phyloP scores from a whole-genome alignment of 2,888 invertebrate species.

The Platynereis dumerilii region DNA sequence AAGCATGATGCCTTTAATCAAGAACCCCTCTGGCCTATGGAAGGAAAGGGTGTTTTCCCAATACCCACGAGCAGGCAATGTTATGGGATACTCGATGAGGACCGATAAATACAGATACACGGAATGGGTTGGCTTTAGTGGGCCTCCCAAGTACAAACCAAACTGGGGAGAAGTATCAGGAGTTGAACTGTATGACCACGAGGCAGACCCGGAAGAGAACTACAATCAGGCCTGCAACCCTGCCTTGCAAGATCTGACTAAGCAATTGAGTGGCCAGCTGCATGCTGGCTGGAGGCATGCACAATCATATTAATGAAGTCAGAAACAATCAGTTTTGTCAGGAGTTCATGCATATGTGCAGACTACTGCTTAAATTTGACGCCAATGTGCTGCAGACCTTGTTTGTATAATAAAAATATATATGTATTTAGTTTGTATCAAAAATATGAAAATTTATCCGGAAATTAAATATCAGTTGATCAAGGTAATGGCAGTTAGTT shows the following conservation, averaged over 20 bases:
- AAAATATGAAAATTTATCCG: too few species aligned
- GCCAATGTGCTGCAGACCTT: too few species aligned
- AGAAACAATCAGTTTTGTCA: too few species aligned
- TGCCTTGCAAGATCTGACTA: background rate
- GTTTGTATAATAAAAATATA: too few species aligned
- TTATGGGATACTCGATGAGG: slow-evolving; percentile 43
- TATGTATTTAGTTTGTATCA: too few species aligned
- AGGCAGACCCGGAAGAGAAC: slow-evolving; percentile 19
- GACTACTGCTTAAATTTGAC: too few species aligned
- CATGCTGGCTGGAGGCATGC: background rate
- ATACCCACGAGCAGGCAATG: slow-evolving; percentile 38
- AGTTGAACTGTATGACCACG: slow-evolving; percentile 20
- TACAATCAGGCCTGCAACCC: slow-evolving; percentile 2
- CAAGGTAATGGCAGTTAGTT: too few species aligned
- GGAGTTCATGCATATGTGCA: too few species aligned
- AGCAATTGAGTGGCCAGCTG: background rate
- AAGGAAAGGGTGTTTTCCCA: slow-evolving; percentile 33
- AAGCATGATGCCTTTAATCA: slow-evolving; percentile 29
- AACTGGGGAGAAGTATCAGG: slow-evolving; percentile 12
- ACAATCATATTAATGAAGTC: too few species aligned
- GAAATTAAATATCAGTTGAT: too few species aligned
- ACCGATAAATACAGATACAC: slow-evolving; percentile 42
- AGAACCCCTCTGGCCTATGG: slow-evolving; percentile 19
- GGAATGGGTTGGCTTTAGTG: slow-evolving; percentile 40
- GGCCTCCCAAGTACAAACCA: slow-evolving; percentile 11